Conservation (phyloP, 1,140 invertebrate genomes). For the Cydia amplana region DNA sequence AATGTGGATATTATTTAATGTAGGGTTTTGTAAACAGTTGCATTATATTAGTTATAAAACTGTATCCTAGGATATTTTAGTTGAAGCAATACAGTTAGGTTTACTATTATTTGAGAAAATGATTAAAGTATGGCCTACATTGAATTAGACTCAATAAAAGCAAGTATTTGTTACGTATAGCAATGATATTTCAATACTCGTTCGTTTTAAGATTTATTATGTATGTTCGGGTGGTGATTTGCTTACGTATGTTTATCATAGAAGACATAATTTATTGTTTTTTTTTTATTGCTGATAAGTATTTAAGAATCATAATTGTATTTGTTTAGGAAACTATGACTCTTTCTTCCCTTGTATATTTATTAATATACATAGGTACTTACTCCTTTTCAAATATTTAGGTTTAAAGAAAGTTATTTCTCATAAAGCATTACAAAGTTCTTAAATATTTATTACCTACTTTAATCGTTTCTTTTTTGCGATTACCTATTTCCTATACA, state of each 20-base stretch:
- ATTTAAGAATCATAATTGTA: too few relatives aligned
- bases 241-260: neutral
- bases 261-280: neutral
- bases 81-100: slow-evolving; percentile 10
- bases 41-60: slow-evolving; percentile 7
- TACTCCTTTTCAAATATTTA: too few relatives aligned
- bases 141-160: neutral
- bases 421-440: too few relatives aligned
- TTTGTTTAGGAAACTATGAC: neutral
- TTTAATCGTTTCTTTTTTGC: neutral
- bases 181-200: neutral
- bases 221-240: too few relatives aligned
- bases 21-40: slow-evolving; percentile 34
- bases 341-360: neutral
- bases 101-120: neutral
- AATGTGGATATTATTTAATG: slow-evolving; percentile 53
- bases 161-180: neutral
- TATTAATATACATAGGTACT: too few relatives aligned
- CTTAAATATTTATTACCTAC: too few relatives aligned
- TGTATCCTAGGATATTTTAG: slow-evolving; percentile 11
- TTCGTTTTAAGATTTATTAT: neutral
- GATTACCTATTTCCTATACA: too few relatives aligned
- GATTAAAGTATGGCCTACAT: neutral
- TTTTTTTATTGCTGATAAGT: neutral
- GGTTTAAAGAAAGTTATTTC: too few relatives aligned